phyloP scores from a whole-genome alignment of 2,888 invertebrate genomes.

The Embidobia sp. region DNA sequence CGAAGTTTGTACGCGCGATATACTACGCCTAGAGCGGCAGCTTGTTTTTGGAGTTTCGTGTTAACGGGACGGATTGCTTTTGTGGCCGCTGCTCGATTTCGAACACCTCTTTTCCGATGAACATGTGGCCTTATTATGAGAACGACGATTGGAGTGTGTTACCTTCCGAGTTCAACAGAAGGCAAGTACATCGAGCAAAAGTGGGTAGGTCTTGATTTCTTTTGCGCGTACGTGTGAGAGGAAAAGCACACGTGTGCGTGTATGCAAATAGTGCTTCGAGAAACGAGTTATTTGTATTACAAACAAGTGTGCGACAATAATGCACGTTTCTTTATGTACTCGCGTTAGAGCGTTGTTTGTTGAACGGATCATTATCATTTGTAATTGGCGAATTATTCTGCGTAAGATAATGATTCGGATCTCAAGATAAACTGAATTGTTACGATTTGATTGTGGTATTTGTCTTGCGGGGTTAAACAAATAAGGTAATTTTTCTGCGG shows the following conservation, averaged over 20 bases:
- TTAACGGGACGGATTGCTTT: too few species aligned
- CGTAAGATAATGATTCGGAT: too few species aligned
- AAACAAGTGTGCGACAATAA: constrained; percentile 1
- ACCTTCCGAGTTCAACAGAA: constrained; percentile 92
- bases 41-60: constrained; percentile 7
- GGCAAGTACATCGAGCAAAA: constrained; percentile 84
- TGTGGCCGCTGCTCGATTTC: too few species aligned
- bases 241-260: not conserved
- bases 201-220: not conserved
- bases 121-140: constrained; percentile 87
- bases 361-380: not conserved
- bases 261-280: not conserved
- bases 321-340: not conserved
- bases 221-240: not conserved
- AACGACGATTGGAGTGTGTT: constrained; percentile 91
- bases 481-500: too few species aligned
- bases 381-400: too few species aligned
- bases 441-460: not conserved
- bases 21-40: constrained; percentile 4
- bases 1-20: constrained; percentile 65
- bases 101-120: constrained; percentile 52
- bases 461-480: too few species aligned
- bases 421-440: too few species aligned
- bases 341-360: constrained; percentile 1
- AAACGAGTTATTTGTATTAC: constrained; percentile 4